Evolutionary conservation across 1,140 invertebrate species (phyloP).

Genomic region (Tetragonula clypearis): DNA sequence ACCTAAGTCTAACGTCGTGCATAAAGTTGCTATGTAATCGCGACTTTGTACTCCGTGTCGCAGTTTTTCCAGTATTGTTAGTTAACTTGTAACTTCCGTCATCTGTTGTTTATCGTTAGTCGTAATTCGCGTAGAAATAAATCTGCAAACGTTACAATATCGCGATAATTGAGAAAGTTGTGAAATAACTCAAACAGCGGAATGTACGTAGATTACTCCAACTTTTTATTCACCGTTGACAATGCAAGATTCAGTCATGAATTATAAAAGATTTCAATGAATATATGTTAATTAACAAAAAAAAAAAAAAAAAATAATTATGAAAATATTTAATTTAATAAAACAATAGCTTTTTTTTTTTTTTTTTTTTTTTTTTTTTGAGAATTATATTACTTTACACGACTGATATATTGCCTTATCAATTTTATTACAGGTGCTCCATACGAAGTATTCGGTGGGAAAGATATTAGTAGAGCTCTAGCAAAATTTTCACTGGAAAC

Average conservation of each 20-base stretch:
- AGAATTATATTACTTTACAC: background rate
- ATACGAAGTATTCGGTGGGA: slow-evolving; percentile 96
- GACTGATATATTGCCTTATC: background rate
- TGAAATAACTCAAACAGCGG: background rate
- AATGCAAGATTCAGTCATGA: background rate
- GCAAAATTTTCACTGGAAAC: slow-evolving; percentile 95
- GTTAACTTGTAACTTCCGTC: slow-evolving; percentile 9
- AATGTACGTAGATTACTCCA: background rate
- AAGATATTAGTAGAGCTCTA: slow-evolving; percentile 96
- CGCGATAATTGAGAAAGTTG: slow-evolving; percentile 7
- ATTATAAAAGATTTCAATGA: background rate
- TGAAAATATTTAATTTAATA: background rate
- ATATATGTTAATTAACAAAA: background rate
- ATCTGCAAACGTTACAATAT: slow-evolving; percentile 28
- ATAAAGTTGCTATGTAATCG: background rate
- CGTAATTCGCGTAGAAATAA: slow-evolving; percentile 41
- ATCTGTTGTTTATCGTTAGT: slow-evolving; percentile 8
- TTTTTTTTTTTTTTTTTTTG: background rate
- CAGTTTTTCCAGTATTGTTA: background rate
- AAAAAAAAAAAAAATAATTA: background rate
- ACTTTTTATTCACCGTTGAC: background rate
- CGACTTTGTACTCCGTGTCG: background rate
- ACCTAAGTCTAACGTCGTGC: background rate
- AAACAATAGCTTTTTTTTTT: background rate
- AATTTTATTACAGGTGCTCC: slow-evolving; percentile 88